Evolutionary conservation across 2,797 vertebrate genomes (phyloP), one percentile per base, ranked within the genome.

Genomic region (Erethizon dorsatum): DNA sequence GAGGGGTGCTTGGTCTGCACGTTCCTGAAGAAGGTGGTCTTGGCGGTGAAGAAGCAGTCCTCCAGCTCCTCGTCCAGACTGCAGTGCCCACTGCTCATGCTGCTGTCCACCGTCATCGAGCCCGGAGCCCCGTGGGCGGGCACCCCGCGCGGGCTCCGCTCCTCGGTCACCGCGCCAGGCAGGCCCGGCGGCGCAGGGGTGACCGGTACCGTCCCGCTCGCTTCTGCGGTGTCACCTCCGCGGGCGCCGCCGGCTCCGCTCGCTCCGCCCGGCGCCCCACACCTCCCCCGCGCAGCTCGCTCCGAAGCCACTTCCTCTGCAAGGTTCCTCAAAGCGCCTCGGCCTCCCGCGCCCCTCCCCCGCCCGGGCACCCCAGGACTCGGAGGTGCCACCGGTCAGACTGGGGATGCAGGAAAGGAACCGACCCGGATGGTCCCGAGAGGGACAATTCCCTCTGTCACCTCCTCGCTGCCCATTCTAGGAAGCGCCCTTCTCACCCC

Each of bases 1-100:
- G 97, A 88, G 8, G 98, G 83, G 45, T 79, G 92, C 95, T 98
- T 99, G 98, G 57, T 91, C 14, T 98, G 98, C 0, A 96, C 12
- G 73, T 88, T 99, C 95, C 98, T 98, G 98, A 99, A 99, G 96
- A 99, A 99, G 59, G 99, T 99, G 98, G 99, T 99, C 98, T 99
- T 99, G 67, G 99, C 99, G 0, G 99, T 99, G 98, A 99, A 99
- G 98, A 99, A 99, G 94, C 99, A 99, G 80, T 99, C 99, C 88
- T 99, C 99, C 61, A 98, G 99, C 50, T 99, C 99, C 82, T 99
- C 99, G 22, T 99, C 99, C 99, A 99, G 99, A 98, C 99, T 99
- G 98, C 99, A 99, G 99, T 99, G 99, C 91, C 99, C 99, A 96
- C 99, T 99, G 99, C 99, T 99, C 99, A 99, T 99, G 99, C 99